Evolutionary conservation across 2,888 invertebrate genomes (phyloP).

Genomic region (Spatulosminthurus flaviceps): DNA sequence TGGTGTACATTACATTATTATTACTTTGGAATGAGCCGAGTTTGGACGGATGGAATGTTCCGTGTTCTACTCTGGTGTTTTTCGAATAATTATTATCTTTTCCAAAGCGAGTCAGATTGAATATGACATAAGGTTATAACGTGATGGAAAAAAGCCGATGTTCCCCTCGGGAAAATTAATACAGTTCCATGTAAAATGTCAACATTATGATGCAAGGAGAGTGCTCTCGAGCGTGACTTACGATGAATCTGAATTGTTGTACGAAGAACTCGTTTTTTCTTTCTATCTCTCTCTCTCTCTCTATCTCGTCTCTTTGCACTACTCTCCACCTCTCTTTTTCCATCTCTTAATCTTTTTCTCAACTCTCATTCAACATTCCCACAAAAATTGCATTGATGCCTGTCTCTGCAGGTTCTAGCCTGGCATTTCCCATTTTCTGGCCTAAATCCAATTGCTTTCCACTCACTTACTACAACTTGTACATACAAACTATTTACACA

Average conservation of each 20-base stretch:
- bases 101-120: constrained; percentile 49
- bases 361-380: constrained; percentile 48
- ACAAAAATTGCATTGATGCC: constrained; percentile 52
- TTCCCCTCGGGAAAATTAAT: constrained; percentile 64
- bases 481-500: constrained; percentile 54
- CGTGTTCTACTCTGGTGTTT: constrained; percentile 49
- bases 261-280: constrained; percentile 47
- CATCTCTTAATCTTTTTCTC: constrained; percentile 42
- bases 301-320: not conserved
- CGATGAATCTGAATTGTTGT: constrained; percentile 53
- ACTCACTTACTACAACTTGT: too few species aligned
- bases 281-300: constrained; percentile 11
- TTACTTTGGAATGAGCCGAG: constrained; percentile 46
- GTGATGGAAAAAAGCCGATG: constrained; percentile 57
- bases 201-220: constrained; percentile 63
- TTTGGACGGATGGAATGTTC: constrained; percentile 34
- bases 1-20: constrained; percentile 49
- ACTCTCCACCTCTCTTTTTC: constrained; percentile 45
- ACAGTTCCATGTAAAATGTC: constrained; percentile 64
- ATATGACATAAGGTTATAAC: constrained; percentile 58
- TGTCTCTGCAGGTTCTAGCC: constrained; percentile 29
- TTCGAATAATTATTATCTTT: constrained; percentile 57
- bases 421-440: constrained; percentile 39
- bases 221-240: constrained; percentile 62
- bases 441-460: constrained; percentile 43